Percentiles rank a stretch among this genome's conserved stretches.
Conservation (phyloP, 2,113 vertebrate species). For the Gymnorhina tibicen region DNA sequence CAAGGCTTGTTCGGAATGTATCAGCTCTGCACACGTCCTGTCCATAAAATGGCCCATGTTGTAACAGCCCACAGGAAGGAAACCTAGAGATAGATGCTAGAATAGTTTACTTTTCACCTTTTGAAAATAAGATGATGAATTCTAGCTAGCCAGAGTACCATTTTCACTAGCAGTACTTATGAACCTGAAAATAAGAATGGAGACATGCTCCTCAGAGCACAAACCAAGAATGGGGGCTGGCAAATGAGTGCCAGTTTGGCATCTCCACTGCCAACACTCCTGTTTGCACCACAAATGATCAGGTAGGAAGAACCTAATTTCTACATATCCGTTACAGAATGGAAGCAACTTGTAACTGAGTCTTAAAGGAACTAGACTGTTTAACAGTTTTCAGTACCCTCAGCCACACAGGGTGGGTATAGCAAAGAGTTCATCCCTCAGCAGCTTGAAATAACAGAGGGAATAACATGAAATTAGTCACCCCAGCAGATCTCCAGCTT, state of each 20-base stretch:
- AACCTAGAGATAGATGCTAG: not conserved
- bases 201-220: not conserved
- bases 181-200: not conserved
- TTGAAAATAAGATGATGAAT: not conserved
- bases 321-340: not conserved
- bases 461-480: not conserved
- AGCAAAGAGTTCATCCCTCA: not conserved
- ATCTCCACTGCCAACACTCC: not conserved
- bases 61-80: not conserved
- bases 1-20: not conserved
- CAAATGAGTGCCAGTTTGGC: not conserved
- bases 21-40: not conserved
- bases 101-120: not conserved
- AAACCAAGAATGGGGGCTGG: not conserved
- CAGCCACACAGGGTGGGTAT: accelerated
- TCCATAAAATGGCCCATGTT: not conserved
- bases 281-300: not conserved
- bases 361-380: not conserved
- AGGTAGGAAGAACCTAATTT: not conserved
- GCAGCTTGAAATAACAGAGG: not conserved
- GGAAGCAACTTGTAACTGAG: not conserved
- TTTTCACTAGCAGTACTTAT: not conserved
- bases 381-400: not conserved
- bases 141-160: not conserved
- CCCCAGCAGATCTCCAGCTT: not conserved